These are phyloP conservation scores for Chrysaora quinquecirrha DNA, from an alignment of 30 jellyfish, hydroid and myxozoan species.

Conservation along the genomic window DNA sequence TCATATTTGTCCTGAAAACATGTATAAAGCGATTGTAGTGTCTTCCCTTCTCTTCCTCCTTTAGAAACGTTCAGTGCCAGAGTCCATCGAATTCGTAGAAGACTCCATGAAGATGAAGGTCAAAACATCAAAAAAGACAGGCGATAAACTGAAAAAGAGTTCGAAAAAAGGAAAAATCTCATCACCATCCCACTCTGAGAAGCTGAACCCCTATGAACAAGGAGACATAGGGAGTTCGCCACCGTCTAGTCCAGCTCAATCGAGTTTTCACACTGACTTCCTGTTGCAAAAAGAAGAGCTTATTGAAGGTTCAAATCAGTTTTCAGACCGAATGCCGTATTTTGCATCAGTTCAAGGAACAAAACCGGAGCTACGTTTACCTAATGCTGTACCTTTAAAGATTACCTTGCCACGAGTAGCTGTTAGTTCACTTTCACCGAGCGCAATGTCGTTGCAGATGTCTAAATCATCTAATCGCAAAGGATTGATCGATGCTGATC, in stretches of 20 bases:
- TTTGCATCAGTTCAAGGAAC: constrained; percentile 50
- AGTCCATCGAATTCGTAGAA: constrained; percentile 6
- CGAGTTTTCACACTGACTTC: constrained; percentile 37
- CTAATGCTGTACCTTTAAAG: constrained; percentile 61
- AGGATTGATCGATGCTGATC: not conserved
- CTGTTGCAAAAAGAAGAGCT: constrained; percentile 28
- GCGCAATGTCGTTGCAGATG: constrained; percentile 29
- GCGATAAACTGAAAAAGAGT: constrained; percentile 53
- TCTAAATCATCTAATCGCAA: constrained; percentile 41
- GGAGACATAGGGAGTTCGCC: constrained; percentile 41
- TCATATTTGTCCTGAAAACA: no score
- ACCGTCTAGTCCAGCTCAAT: constrained; percentile 32
- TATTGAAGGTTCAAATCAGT: not conserved
- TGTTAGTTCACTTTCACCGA: constrained; percentile 48
- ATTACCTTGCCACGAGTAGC: constrained; percentile 67
- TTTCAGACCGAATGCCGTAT: constrained; percentile 36
- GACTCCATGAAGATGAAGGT: constrained; percentile 17
- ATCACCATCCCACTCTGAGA: constrained; percentile 24
- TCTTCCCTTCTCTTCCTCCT: constrained; percentile 3
- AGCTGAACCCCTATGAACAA: constrained; percentile 12
- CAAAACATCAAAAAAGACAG: constrained; percentile 23
- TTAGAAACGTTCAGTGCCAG: constrained; percentile 53
- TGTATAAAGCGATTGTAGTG: no score
- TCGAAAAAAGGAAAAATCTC: not conserved
- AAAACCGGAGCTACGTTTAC: constrained; percentile 16